Base-by-base conservation (phyloP, 2,113 vertebrate species). In the Baryphthengus martii region DNA sequence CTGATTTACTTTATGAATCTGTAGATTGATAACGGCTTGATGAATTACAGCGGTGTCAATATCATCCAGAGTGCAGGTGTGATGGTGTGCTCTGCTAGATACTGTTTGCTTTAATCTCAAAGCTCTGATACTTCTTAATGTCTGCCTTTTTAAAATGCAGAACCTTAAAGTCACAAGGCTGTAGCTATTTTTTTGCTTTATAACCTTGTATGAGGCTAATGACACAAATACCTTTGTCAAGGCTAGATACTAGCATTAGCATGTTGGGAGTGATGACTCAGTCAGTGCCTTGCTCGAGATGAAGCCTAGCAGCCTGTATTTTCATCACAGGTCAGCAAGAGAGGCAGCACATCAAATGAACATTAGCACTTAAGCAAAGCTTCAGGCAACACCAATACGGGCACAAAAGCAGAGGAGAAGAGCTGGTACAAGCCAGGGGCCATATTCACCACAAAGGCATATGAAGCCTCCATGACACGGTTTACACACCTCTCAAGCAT, bases 401-500 rank as follows among this genome's bases (percentile, higher is more conserved):
- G 6, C 55, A 39, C 33, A 77, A 66, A 33, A 37, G 9, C 5
- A 20, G 50, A 20, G 44, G 13, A 52, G 17, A 71, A 89, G 35
- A 13, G 7, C 37, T 40, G 14, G 10, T 39, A 17, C 11, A 52
- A 67, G 15, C 8, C n/a, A 53, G 71, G 29, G 25, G 2, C 49
- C n/a, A 25, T 50, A 37, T 7, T 44, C 44, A n/a, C 17, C 1
- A 5, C n/a, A 10, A 17, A 77, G 39, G 31, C 1, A 1, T 9
- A 18, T 1, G 4, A 47, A 70, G 17, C 9, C 21, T 67, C 35
- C 3, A 0, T 9, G 37, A 18, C 0, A 2, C 26, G 33, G 12
- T 77, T 86, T 33, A 58, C 20, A 58, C 31, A 63, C 8, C 10
- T 56, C 31, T n/a, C 19, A 35, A 29, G 21, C 16, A 13, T 17